Evolutionary conservation across 2,888 invertebrate species (phyloP).

Genomic region (Erpobdella octoculata): DNA sequence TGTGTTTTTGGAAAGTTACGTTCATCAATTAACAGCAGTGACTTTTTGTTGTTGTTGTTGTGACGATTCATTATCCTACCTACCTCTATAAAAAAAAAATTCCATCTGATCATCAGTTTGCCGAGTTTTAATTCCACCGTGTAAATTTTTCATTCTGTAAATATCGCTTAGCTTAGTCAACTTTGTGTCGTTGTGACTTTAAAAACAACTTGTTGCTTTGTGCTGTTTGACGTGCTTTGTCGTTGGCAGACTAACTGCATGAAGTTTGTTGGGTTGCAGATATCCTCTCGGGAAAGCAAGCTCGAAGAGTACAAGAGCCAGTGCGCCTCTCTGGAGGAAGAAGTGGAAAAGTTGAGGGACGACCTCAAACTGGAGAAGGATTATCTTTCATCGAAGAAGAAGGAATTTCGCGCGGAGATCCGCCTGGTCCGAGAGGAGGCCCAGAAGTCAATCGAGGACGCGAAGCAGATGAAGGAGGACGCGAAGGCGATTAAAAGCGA

Average conservation of each 20-base stretch:
- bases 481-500: slow-evolving; percentile 15
- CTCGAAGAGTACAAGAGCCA: not conserved
- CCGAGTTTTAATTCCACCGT: no score
- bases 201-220: no score
- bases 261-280: not conserved
- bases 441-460: not conserved
- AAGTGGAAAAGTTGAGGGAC: slow-evolving; percentile 16
- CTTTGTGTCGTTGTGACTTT: no score
- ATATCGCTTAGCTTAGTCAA: not conserved
- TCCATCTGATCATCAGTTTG: no score
- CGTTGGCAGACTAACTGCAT: slow-evolving; percentile 5
- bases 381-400: not conserved
- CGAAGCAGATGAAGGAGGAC: slow-evolving; percentile 29
- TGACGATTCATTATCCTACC: no score
- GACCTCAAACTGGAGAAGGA: slow-evolving; percentile 16
- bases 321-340: not conserved
- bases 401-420: slow-evolving; percentile 21
- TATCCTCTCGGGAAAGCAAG: not conserved
- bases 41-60: no score
- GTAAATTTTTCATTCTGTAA: not conserved
- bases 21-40: no score
- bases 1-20: no score
- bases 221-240: no score
- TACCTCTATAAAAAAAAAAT: no score
- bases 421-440: slow-evolving; percentile 9